Base-by-base conservation (phyloP, 2,888 invertebrate species). In the Drosophila parthenogenetica region DNA sequence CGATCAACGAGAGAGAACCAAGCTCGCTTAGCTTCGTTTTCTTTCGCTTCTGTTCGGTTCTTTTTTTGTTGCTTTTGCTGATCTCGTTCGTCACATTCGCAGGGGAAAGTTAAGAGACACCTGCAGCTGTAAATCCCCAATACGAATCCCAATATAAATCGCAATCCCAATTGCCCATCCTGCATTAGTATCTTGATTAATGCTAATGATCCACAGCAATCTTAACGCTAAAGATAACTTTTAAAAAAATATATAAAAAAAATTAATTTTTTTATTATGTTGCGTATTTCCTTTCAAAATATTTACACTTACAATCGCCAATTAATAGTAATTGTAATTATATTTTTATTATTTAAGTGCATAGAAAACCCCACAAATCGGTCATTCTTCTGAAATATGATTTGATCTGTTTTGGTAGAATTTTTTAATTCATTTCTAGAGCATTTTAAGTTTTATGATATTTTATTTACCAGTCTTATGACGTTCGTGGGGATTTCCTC, bases 91-190 rank as follows among this genome's bases (percentile, higher is more conserved):
- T 40, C 25, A 25, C 29, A 53, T 35, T 40, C 45, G 45, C 32
- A 45, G 54, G 50, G 40, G 55, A 63, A 71, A 55, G 70, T 77
- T 58, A 64, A 37, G 45, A 35, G 42, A 66, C 78, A 77, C 66
- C 78, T 78, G 77, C 63, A 54, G 10, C 53, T 10, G 42, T 35
- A 35, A 35, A 29, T 42, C 45, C 43, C 25, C 29, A 29, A 29
- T 29, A 29, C 29, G 29, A 39, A 42, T 40, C 29, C 45, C 40
- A 17, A 42, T 22, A 25, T 25, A 25, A 25, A 40, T 40, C 43
- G 43, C 22, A 29, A 46, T 45, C 19, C 39, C 40, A 14, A 37
- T 25, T 35, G 13, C 5, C 29, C 32, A 29, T 37, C 29, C 49
- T 37, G 48, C 53, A 45, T 14, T 39, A 43, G 19, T 39, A 14